Evolutionary conservation across 2,888 invertebrate genomes (phyloP), one percentile per base, ranked within the genome.

Genomic region (Esperia sulphurella): DNA sequence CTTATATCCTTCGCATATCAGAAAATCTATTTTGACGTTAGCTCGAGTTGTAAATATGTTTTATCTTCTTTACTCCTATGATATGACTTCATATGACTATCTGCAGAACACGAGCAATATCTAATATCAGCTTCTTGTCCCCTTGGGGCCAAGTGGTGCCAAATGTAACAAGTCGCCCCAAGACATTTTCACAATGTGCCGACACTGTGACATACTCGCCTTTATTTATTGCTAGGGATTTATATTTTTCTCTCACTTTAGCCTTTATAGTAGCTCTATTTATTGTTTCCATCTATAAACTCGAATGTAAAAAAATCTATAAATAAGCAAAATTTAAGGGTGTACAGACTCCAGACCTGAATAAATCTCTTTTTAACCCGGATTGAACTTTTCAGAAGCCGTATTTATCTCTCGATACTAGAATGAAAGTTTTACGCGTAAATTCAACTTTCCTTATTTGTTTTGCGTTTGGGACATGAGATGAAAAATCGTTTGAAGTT

Each of bases 81-180:
- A 13, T 31, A 9, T 31, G 21, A 28, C 9, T 10, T 8, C 13
- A 37, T 13, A 6, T 2, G 9, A 21, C 8, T 41, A 29, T 37
- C 12, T 44, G 33, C 30, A 43, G 31, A 31, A 45, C 12, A 43
- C 28, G 46, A 14, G 14, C 28, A 43, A 50, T 46, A 46, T 50
- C 43, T 50, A 46, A 46, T 46, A 50, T 50, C 46, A 33, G 21
- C 21, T 28, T 41, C 30, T 12, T 8, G n/a, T 29, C 49, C 41
- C 43, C 12, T 5, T 31, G 31, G 42, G 43, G 45, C 38, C 12
- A n/a, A 40, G 40, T 33, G 45, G 31, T 45, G 41, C 41, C 45
- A 21, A 45, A 49, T 49, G 42, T 45, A 49, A 45, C 37, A 46
- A 46, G 40, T 46, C 29, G 43, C 40, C 40, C 28, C 40, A 28